Evolutionary conservation across 2,113 vertebrate genomes (phyloP).

Genomic region (Dicentrarchus labrax): DNA sequence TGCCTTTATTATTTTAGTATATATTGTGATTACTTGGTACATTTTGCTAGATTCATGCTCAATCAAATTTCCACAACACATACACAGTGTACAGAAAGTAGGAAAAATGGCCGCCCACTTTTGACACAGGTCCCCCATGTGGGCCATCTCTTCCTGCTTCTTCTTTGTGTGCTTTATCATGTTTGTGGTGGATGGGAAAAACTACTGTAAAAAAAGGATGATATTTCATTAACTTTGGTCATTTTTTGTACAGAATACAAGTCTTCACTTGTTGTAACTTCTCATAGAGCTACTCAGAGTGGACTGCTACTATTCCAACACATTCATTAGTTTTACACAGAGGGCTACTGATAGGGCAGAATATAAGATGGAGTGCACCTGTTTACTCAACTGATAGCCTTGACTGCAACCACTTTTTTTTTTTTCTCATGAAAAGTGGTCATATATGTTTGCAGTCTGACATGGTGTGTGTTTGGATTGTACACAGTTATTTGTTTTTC

Average conservation of each 20-base stretch:
- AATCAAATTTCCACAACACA: too few relatives aligned
- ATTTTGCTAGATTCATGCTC: too few relatives aligned
- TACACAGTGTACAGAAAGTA: too few relatives aligned
- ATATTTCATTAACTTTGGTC: too few relatives aligned
- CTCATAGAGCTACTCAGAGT: not conserved
- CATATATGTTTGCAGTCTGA: slow-evolving; percentile 43
- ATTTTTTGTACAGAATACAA: not conserved
- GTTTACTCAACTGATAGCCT: not conserved
- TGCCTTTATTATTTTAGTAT: too few relatives aligned
- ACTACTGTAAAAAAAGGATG: too few relatives aligned
- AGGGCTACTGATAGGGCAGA: not conserved
- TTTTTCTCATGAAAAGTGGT: not conserved
- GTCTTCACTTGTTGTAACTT: not conserved
- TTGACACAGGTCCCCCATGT: too few relatives aligned
- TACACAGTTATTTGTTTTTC: slow-evolving; percentile 87
- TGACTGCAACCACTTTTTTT: not conserved
- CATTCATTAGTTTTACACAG: not conserved
- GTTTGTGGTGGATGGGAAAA: too few relatives aligned
- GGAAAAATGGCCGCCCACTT: too few relatives aligned
- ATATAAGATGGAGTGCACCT: not conserved
- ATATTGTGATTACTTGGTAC: too few relatives aligned
- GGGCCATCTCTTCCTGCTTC: too few relatives aligned
- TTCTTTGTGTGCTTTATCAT: too few relatives aligned
- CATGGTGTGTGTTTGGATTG: slow-evolving; percentile 83
- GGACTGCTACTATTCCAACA: not conserved